phyloP scores from a whole-genome alignment of 2,113 vertebrate genomes.

The Melanerpes aurifrons region DNA sequence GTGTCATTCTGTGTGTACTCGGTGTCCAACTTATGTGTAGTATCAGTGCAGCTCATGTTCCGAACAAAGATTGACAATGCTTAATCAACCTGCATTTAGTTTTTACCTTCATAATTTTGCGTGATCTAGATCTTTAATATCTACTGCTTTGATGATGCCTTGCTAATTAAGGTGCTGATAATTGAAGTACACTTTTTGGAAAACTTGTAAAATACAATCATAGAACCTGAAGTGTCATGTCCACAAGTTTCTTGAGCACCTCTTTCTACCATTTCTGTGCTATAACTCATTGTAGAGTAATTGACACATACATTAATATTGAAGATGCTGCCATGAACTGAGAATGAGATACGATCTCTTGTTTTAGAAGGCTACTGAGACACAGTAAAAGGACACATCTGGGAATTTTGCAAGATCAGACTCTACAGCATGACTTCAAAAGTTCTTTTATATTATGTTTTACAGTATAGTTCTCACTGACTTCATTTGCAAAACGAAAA shows the following conservation, averaged over 20 bases:
- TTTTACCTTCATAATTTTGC: neutral
- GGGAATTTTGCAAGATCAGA: neutral
- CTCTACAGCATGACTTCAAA: neutral
- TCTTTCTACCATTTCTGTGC: neutral
- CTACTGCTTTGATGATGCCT: neutral
- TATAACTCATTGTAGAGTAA: neutral
- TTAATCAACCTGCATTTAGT: neutral
- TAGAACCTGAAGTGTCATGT: too few species aligned
- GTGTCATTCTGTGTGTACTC: neutral
- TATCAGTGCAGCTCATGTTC: neutral
- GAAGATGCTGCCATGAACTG: neutral
- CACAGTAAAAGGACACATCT: neutral
- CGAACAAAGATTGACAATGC: accelerated
- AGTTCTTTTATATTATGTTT: neutral
- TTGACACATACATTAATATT: neutral
- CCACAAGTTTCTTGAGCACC: too few species aligned
- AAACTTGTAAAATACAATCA: neutral
- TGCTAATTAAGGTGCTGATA: neutral
- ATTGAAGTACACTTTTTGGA: neutral
- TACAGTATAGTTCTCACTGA: neutral
- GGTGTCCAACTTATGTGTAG: neutral
- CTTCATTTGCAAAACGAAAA: neutral
- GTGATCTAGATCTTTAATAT: neutral
- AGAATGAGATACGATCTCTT: neutral
- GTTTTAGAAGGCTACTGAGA: neutral